phyloP scores from a whole-genome alignment of 2,113 vertebrate species.

The Aleadryas rufinucha region DNA sequence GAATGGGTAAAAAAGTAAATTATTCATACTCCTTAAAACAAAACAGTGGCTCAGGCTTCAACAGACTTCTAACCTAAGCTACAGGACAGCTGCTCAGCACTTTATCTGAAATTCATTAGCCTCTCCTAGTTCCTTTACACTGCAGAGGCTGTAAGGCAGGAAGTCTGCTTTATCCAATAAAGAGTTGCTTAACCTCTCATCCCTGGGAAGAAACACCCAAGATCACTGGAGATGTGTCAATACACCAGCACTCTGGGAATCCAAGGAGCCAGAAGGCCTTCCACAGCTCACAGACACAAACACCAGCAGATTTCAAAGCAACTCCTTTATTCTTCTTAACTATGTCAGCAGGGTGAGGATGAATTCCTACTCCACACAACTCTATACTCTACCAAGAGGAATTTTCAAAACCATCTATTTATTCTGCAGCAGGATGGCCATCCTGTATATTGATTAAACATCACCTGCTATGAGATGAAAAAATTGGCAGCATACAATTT shows the following conservation, averaged over 20 bases:
- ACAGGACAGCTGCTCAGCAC: not conserved
- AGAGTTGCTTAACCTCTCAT: not conserved
- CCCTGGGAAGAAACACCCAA: not conserved
- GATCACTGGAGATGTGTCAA: not conserved
- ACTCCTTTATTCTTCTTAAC: not conserved
- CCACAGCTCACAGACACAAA: not conserved
- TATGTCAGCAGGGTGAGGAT: not conserved
- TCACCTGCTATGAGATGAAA: not conserved
- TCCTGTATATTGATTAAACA: not conserved
- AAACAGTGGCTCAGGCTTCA: not conserved
- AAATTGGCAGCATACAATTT: not conserved
- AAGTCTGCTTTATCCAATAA: not conserved
- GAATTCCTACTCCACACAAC: not conserved
- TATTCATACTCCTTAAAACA: not conserved
- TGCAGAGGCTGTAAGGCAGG: not conserved
- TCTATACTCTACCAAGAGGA: not conserved
- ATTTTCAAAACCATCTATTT: not conserved
- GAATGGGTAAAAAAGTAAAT: not conserved
- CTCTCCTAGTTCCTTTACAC: not conserved
- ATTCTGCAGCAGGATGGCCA: not conserved
- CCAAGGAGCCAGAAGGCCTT: not conserved
- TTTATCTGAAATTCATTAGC: conserved; percentile 23
- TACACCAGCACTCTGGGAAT: not conserved
- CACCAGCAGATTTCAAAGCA: not conserved
- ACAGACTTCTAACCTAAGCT: not conserved